A percentile compares a stretch with the other conserved stretches of the same genome.
These are phyloP conservation scores for Notoglanidium macrostoma DNA, from an alignment of 2,797 vertebrate species.

Conservation along the genomic window DNA sequence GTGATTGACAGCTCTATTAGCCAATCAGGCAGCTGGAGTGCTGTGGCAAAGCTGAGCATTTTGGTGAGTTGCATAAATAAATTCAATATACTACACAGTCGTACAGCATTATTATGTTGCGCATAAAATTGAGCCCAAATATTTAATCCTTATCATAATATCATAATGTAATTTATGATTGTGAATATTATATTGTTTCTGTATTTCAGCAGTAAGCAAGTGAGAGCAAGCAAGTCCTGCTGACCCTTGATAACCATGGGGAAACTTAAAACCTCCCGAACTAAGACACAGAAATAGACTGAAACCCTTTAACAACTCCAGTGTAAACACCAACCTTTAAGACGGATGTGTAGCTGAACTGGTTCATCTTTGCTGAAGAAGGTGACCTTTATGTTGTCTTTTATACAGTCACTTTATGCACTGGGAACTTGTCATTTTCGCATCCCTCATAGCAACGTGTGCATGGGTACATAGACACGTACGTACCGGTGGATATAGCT, in stretches of 20 bases:
- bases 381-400: slow-evolving; percentile 11
- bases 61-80: slow-evolving; percentile 51
- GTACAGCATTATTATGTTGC: neutral
- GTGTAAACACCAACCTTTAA: slow-evolving; percentile 11
- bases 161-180: neutral
- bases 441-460: neutral
- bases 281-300: slow-evolving; percentile 37
- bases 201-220: slow-evolving; percentile 31
- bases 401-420: slow-evolving; percentile 14
- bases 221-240: slow-evolving; percentile 34
- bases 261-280: slow-evolving; percentile 8
- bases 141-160: neutral
- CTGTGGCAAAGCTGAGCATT: slow-evolving; percentile 62
- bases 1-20: slow-evolving; percentile 52
- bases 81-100: neutral
- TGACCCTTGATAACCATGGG: slow-evolving; percentile 34
- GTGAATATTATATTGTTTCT: slow-evolving; percentile 12
- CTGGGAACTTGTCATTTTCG: neutral
- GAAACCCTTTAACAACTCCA: slow-evolving; percentile 39
- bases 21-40: slow-evolving; percentile 52
- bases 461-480: neutral
- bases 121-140: neutral
- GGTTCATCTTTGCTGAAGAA: slow-evolving; percentile 13
- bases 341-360: slow-evolving; percentile 21
- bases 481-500: neutral